Percentiles rank a stretch among this genome's conserved stretches.
Conservation (phyloP, 2,888 invertebrate species). For the Chouioia cunea region DNA sequence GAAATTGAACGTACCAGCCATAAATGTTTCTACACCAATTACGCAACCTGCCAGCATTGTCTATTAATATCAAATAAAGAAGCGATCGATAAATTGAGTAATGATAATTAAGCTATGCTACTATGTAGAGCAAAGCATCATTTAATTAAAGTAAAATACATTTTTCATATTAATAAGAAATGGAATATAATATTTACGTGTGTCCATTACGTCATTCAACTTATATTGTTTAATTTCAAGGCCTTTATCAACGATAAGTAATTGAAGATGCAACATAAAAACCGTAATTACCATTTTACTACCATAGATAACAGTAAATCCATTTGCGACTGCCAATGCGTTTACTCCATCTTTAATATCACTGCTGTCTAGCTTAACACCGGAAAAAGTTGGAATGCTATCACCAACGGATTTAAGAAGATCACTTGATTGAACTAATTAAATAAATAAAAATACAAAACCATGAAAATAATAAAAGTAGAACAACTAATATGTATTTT, state of each 20-base stretch:
- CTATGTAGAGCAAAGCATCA: no score
- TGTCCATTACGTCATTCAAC: slow-evolving; percentile 52
- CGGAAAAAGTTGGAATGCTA: slow-evolving; percentile 80
- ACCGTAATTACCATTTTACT: slow-evolving; percentile 74
- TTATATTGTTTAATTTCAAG: slow-evolving; percentile 65
- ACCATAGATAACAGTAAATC: slow-evolving; percentile 75
- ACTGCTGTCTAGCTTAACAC: slow-evolving; percentile 82
- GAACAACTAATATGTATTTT: no score
- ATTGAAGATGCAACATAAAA: slow-evolving; percentile 36
- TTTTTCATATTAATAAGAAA: no score
- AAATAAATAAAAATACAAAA: slow-evolving; percentile 27
- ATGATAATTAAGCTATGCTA: no score
- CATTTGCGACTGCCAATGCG: slow-evolving; percentile 71
- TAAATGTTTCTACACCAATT: slow-evolving; percentile 79
- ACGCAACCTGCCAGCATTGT: slow-evolving; percentile 75
- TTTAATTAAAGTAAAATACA: no score
- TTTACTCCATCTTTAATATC: slow-evolving; percentile 78
- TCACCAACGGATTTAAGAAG: slow-evolving; percentile 76
- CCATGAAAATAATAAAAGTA: not conserved
- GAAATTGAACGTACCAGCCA: slow-evolving; percentile 79
- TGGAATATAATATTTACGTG: no score
- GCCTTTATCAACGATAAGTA: no score
- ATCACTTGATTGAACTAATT: slow-evolving; percentile 79
- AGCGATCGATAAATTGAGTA: no score
- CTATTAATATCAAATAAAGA: slow-evolving; percentile 68